These are phyloP conservation scores for Drymonia ruficornis DNA, from an alignment of 2,888 invertebrate genomes.

Conservation along the genomic window DNA sequence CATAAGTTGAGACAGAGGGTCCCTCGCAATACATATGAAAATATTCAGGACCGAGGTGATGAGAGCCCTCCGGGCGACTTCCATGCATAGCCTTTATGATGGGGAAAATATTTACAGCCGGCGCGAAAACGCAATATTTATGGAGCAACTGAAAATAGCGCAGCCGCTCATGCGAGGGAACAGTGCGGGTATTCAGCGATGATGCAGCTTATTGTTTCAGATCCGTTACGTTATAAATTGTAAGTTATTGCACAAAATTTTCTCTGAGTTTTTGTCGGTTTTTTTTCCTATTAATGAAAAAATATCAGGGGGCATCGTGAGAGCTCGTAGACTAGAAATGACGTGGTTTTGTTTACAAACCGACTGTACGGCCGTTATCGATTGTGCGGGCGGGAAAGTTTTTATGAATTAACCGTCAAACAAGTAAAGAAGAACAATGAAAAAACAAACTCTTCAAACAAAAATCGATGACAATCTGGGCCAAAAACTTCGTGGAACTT, in stretches of 20 bases:
- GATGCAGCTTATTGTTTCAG: constrained; percentile 66
- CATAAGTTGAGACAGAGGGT: constrained; percentile 84
- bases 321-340: constrained; percentile 16
- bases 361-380: constrained; percentile 68
- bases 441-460: constrained; percentile 85
- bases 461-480: constrained; percentile 86
- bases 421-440: constrained; percentile 85
- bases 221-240: constrained; percentile 57
- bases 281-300: constrained; percentile 15
- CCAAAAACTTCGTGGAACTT: constrained; percentile 83
- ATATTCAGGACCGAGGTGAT: constrained; percentile 82
- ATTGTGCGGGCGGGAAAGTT: constrained; percentile 80
- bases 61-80: constrained; percentile 74
- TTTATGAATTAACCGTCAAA: constrained; percentile 85
- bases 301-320: constrained; percentile 5
- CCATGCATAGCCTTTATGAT: constrained; percentile 75
- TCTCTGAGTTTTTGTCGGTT: constrained; percentile 12
- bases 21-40: constrained; percentile 70
- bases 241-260: constrained; percentile 46
- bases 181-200: constrained; percentile 41
- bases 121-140: constrained; percentile 74
- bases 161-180: constrained; percentile 50
- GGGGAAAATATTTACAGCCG: constrained; percentile 78
- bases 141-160: constrained; percentile 63
- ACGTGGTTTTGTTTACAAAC: constrained; percentile 74